phyloP scores from a whole-genome alignment of 2,888 invertebrate genomes.

The Alloscopus bannaensis region DNA sequence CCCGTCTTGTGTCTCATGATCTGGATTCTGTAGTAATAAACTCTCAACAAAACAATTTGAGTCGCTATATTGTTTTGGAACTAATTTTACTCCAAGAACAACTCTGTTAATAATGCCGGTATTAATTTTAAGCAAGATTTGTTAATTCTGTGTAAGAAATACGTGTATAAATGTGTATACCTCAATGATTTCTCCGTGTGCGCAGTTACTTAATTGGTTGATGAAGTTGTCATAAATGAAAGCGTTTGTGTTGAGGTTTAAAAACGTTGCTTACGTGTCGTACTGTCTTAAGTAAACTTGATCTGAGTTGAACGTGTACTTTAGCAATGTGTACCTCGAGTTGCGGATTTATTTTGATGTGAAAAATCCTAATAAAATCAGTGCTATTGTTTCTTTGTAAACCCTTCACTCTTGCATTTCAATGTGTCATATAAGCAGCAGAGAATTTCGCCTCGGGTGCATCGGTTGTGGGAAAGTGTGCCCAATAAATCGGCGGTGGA shows the following conservation, averaged over 20 bases:
- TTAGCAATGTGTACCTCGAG: neutral
- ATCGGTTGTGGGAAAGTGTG: too few relatives aligned
- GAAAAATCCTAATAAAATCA: conserved; percentile 34
- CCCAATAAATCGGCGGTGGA: too few relatives aligned
- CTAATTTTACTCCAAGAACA: neutral
- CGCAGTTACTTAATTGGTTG: neutral
- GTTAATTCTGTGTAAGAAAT: neutral
- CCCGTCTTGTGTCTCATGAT: neutral
- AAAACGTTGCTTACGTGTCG: neutral
- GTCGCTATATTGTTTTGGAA: neutral
- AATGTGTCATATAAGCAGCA: too few relatives aligned
- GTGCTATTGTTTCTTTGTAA: conserved; percentile 41
- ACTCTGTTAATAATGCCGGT: conserved; percentile 13
- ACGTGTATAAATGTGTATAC: neutral
- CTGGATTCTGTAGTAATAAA: neutral
- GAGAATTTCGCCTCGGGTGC: too few relatives aligned
- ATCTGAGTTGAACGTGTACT: neutral
- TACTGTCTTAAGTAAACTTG: neutral
- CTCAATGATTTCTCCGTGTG: neutral
- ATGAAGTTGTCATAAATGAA: too few relatives aligned
- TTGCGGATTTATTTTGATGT: conserved; percentile 39
- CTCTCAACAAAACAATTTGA: neutral
- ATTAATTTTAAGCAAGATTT: neutral
- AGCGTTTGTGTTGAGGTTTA: too few relatives aligned
- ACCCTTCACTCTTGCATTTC: neutral